phyloP scores from a whole-genome alignment of 2,888 invertebrate species.

The Dromius quadrimaculatus region DNA sequence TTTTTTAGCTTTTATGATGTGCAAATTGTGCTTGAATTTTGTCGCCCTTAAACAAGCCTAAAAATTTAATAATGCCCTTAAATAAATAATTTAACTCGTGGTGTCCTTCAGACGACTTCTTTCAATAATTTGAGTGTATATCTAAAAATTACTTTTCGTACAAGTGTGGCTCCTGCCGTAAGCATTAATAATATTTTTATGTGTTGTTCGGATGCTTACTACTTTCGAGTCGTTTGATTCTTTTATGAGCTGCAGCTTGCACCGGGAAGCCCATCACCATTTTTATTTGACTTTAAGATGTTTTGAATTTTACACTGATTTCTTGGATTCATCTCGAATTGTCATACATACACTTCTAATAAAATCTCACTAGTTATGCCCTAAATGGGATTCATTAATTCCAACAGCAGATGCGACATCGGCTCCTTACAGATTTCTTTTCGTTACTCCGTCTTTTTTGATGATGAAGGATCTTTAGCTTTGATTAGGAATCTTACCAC shows the following conservation, averaged over 20 bases:
- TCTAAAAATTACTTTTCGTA: constrained; percentile 20
- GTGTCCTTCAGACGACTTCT: constrained; percentile 63
- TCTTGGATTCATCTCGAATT: background rate
- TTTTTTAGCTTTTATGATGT: no score
- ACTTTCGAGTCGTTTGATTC: constrained; percentile 13
- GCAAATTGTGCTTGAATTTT: no score
- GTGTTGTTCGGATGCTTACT: constrained; percentile 10
- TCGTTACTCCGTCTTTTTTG: background rate
- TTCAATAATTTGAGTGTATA: background rate
- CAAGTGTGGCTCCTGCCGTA: constrained; percentile 5
- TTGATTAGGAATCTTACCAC: constrained; percentile 33
- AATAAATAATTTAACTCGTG: constrained; percentile 65
- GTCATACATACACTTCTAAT: no score
- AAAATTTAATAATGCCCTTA: constrained; percentile 68
- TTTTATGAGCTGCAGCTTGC: constrained; percentile 24
- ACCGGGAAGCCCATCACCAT: constrained; percentile 6
- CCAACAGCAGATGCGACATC: constrained; percentile 1
- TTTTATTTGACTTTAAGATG: constrained; percentile 27
- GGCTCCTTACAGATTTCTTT: no score
- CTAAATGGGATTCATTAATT: no score
- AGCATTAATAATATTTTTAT: constrained; percentile 40
- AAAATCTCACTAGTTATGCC: no score
- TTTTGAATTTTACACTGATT: constrained; percentile 28
- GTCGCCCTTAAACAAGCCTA: no score
- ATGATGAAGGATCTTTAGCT: constrained; percentile 8